Conservation (phyloP, 2,113 vertebrate species). For the Syrmaticus mikado region DNA sequence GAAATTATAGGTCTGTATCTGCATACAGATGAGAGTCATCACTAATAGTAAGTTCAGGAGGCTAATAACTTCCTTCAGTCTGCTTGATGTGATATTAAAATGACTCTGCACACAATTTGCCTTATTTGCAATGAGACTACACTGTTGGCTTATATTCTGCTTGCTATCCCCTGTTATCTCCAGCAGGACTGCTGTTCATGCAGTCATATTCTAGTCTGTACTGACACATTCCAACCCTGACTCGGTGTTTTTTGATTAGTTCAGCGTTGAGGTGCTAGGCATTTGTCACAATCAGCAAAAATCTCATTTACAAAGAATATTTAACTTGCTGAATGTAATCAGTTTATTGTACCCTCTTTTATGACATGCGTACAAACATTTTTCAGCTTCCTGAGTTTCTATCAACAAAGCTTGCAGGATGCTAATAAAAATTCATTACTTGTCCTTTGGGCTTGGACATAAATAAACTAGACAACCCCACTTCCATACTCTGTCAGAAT, state of each 20-base stretch:
- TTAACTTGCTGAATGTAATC: not conserved
- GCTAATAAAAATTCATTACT: not conserved
- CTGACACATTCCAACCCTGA: not conserved
- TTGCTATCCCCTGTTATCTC: not conserved
- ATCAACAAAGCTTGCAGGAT: not conserved
- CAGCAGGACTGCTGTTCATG: not conserved
- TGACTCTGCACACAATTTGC: not conserved
- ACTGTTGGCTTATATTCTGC: not conserved
- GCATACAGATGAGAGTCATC: not conserved
- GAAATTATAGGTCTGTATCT: not conserved
- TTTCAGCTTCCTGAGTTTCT: not conserved
- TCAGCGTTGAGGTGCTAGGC: not conserved
- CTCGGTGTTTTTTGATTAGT: constrained; percentile 16
- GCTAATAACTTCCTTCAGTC: not conserved
- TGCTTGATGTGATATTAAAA: fast-evolving
- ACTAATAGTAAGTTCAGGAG: not conserved
- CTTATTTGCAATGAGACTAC: not conserved
- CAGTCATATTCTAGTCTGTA: not conserved
- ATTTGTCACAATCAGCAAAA: not conserved
- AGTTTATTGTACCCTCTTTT: not conserved
- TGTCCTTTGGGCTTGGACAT: not conserved
- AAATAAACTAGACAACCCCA: not conserved
- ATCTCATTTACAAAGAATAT: not conserved
- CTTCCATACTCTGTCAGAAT: not conserved
- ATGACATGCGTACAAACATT: not conserved